A percentile compares a stretch with the other conserved stretches of the same genome.
Evolutionary conservation across 1,140 invertebrate genomes (phyloP).

Genomic region (Leptinotarsa defecta): DNA sequence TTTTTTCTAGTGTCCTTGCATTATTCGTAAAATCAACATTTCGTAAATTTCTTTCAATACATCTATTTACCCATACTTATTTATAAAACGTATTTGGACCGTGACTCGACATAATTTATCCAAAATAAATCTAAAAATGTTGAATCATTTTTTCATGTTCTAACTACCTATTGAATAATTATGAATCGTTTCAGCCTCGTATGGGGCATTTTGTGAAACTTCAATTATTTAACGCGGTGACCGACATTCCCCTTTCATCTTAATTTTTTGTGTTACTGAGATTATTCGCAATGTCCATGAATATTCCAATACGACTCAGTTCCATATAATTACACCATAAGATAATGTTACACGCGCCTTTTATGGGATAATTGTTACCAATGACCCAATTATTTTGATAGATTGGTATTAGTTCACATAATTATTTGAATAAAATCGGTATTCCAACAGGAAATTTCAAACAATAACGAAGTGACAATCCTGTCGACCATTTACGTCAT

Average conservation of each 20-base stretch:
- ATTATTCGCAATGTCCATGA: neutral
- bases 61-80: no score
- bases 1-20: no score
- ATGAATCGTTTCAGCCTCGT: no score
- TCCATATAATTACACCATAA: neutral
- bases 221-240: neutral
- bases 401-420: neutral
- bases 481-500: neutral
- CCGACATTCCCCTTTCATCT: neutral
- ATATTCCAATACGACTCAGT: neutral
- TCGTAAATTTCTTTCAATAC: no score
- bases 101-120: no score
- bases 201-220: no score
- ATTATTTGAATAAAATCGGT: neutral
- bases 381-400: neutral
- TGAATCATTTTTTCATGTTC: no score
- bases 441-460: neutral
- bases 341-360: neutral
- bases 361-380: neutral
- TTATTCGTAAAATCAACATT: no score
- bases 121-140: no score
- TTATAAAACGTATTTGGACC: no score
- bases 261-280: neutral
- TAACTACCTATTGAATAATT: no score
- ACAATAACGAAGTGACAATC: neutral